Evolutionary conservation across 2,797 vertebrate species (phyloP).

Genomic region (Nannoperca obscura): DNA sequence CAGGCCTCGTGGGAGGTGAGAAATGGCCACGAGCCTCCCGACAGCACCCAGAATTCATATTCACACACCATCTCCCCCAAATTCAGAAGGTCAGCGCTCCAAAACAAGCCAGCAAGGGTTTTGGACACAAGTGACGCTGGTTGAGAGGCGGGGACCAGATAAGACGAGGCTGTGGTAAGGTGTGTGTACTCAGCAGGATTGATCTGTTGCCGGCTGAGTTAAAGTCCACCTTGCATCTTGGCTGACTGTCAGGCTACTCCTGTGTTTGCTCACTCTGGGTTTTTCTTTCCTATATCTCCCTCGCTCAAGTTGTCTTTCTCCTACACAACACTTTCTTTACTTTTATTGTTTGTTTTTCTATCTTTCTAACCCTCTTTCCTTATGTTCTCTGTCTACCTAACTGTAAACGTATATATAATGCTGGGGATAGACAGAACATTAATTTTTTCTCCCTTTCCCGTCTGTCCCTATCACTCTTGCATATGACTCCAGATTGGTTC

Average conservation of each 20-base stretch:
- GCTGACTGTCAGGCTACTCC: slow-evolving; percentile 18
- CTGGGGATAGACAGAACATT: neutral
- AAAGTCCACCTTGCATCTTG: slow-evolving; percentile 37
- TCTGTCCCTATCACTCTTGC: neutral
- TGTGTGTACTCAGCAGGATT: slow-evolving; percentile 48
- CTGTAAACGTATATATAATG: slow-evolving; percentile 15
- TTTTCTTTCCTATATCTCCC: slow-evolving; percentile 16
- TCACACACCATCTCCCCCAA: slow-evolving; percentile 39
- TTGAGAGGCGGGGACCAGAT: slow-evolving; percentile 43
- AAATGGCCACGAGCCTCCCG: slow-evolving; percentile 8
- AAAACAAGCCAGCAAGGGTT: slow-evolving; percentile 36
- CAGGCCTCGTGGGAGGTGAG: slow-evolving; percentile 39
- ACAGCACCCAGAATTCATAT: slow-evolving; percentile 42
- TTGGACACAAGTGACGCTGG: slow-evolving; percentile 25
- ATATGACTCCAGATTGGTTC: neutral
- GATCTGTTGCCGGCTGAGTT: slow-evolving; percentile 40
- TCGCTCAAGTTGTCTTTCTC: slow-evolving; percentile 21
- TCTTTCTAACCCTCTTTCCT: neutral
- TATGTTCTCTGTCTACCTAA: neutral
- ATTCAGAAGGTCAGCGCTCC: slow-evolving; percentile 44
- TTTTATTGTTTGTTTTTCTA: neutral
- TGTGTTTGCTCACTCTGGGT: slow-evolving; percentile 12
- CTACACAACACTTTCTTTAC: neutral
- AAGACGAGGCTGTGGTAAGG: slow-evolving; percentile 46
- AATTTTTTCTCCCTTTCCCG: neutral